Base-by-base conservation (phyloP, 2,113 vertebrate species). In the Calyptomena viridis region DNA sequence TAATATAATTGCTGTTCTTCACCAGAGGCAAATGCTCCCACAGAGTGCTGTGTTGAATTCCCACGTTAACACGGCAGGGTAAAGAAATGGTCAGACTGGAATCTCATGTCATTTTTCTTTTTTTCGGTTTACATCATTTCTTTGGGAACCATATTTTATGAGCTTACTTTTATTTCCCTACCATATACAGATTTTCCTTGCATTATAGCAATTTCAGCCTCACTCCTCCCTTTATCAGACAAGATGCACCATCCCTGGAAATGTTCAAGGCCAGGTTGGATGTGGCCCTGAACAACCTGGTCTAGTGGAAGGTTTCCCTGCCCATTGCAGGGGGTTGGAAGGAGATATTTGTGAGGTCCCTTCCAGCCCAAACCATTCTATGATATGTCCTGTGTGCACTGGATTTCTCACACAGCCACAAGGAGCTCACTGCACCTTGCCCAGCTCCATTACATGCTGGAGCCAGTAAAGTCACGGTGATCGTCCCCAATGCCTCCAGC, bases 371-470 rank as follows among this genome's bases (percentile, higher is more conserved):
- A 63, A 33, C 22, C 5, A 10, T 42, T 50, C 22, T 15, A 37
- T 16, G 30, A 28, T 18, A 46, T 16, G 25, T 30, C 20, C 30
- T 33, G 2, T 20, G 30, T 8, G 27, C 50, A 4, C 22, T n/a
- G 33, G 12, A 13, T 77, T 71, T 84, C 52, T 50, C 20, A 22
- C 20, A 13, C 11, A 22, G 19, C 12, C 53, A n/a, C 39, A 21
- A 0, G 2, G 35, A 72, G 9, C 21, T 73, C 49, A 33, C 59
- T 77, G 40, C 8, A 3, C 30, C 62, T 22, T 77, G 22, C 33
- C 35, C 40, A 37, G 8, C n/a, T 44, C 79, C 4, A 2, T 11
- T 59, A 28, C 2, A 0, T 6, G 18, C 27, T 4, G 4, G 24
- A 81, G 39, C 49, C 42, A 66, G 6, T 17, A 8, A 39, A 11